Evolutionary conservation across 2,797 vertebrate genomes (phyloP), one percentile per base, ranked within the genome.

Genomic region (Darevskia mixta): DNA sequence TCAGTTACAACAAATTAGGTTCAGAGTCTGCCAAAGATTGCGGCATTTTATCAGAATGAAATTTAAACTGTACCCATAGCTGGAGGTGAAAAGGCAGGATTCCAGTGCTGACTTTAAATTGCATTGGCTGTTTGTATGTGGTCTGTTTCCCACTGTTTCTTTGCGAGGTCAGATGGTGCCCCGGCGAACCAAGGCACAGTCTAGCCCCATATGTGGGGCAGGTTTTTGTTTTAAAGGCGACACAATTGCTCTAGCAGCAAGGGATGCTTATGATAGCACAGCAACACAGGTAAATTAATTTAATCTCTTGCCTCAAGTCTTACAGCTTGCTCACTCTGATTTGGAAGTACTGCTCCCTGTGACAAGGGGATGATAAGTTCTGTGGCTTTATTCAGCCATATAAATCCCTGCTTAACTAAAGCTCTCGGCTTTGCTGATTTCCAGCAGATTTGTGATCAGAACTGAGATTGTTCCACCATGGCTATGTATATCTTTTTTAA

Each of bases 371-470:
- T 88, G 88, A 90, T 90, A 90, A 87, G 9, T 88, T 93, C 71
- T 81, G 88, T 66, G 82, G 49, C 20, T 86, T 93, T 88, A 89
- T 76, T 78, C 41, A 92, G 71, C 76, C 8, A 66, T 85, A 61
- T 61, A 90, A 91, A 80, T 93, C 80, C 73, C 20, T 82, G 75
- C 49, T 86, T 85, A 91, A 90, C 89, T 92, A 75, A 92, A 89
- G 83, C 69, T 77, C 29, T 45, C 43, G 49, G 38, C 41, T 78
- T 67, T 79, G 43, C 73, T 85, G 43, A 64, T 17, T 86, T 95
- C 82, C 86, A 89, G 85, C 13, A 90, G 88, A 87, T 89, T 32
- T 90, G 71, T 90, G 75, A 88, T 90, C 43, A 76, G 88, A 92
- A 27, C 61, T 77, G 67, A 88, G 86, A 91, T 92, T 89, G 91